Conservation (phyloP, 2,888 invertebrate species). For the Boloria euphrosyne region DNA sequence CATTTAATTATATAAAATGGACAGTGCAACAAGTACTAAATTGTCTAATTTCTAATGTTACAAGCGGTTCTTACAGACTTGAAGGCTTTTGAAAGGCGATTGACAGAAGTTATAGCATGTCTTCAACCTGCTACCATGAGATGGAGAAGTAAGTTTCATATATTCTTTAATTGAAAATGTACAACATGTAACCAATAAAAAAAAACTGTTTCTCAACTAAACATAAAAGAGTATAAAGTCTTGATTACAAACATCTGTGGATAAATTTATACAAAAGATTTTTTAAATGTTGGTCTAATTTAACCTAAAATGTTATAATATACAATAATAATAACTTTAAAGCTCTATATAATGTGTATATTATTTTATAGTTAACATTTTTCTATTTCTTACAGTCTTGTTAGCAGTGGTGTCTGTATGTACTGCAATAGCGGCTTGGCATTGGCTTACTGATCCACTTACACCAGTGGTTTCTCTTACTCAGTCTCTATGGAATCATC, state of each 20-base stretch:
- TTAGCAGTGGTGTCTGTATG: conserved; percentile 93
- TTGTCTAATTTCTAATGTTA: conserved; percentile 36
- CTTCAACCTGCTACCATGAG: conserved; percentile 96
- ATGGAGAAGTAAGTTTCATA: conserved; percentile 92
- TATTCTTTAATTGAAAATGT: neutral
- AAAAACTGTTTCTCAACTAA: neutral
- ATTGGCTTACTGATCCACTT: conserved; percentile 97
- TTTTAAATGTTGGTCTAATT: too few species aligned
- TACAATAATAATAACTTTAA: too few species aligned
- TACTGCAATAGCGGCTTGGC: conserved; percentile 96
- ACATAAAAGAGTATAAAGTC: neutral
- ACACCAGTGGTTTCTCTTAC: conserved; percentile 95
- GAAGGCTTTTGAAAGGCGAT: conserved; percentile 97
- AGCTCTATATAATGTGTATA: too few species aligned
- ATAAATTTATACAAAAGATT: too few species aligned
- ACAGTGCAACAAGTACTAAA: conserved; percentile 18
- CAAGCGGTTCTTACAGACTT: conserved; percentile 87
- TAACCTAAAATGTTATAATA: too few species aligned
- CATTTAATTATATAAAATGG: neutral
- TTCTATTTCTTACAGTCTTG: conserved; percentile 84
- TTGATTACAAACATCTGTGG: too few species aligned
- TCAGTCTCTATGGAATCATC: conserved; percentile 96
- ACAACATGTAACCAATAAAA: neutral
- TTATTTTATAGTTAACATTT: neutral
- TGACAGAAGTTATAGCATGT: conserved; percentile 98